Evolutionary conservation across 2,797 vertebrate species (phyloP).

Genomic region (Vireo griseus): DNA sequence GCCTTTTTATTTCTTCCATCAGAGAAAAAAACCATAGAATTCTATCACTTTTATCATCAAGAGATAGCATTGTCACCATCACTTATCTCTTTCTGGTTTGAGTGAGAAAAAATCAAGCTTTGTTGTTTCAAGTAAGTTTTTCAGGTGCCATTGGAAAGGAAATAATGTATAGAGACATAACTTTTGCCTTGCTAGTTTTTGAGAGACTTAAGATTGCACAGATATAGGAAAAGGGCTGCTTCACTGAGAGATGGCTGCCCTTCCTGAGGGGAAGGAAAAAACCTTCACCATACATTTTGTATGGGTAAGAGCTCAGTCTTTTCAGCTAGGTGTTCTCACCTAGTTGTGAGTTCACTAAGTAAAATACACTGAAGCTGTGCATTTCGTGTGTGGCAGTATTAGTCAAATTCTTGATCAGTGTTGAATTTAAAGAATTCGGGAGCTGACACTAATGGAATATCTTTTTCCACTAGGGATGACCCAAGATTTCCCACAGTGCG

Average conservation of each 20-base stretch:
- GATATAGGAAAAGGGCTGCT: not conserved
- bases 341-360: not conserved
- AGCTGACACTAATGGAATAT: not conserved
- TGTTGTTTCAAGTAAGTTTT: not conserved
- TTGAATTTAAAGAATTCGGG: not conserved
- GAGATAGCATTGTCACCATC: not conserved
- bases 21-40: not conserved
- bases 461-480: slow-evolving; percentile 84
- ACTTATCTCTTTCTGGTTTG: not conserved
- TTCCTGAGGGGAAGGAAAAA: not conserved
- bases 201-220: not conserved
- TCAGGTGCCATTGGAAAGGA: not conserved
- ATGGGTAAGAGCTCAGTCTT: not conserved
- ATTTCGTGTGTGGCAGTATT: fast-evolving
- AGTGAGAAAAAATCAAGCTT: not conserved
- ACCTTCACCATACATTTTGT: not conserved
- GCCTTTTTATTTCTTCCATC: not conserved
- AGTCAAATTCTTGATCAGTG: not conserved
- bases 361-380: not conserved
- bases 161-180: not conserved
- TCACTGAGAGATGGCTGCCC: not conserved
- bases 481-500: slow-evolving; percentile 98
- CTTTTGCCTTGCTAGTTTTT: not conserved
- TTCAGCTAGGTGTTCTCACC: not conserved
- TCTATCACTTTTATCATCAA: not conserved